phyloP scores from a whole-genome alignment of 1,140 invertebrate genomes.

The Ptiloglossa arizonensis region DNA sequence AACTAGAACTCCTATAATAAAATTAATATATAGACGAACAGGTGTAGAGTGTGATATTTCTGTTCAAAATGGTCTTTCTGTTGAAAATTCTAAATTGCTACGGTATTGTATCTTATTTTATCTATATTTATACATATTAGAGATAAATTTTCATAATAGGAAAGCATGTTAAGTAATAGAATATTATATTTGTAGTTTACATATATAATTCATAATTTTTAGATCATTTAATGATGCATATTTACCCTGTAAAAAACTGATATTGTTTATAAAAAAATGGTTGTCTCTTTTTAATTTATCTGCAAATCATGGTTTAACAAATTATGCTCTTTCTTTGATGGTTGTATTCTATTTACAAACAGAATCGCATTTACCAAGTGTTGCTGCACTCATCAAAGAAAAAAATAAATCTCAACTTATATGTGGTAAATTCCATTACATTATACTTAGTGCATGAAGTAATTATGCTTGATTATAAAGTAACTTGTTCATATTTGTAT shows the following conservation, averaged over 20 bases:
- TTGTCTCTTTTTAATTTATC: constrained; percentile 31
- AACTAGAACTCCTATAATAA: constrained; percentile 82
- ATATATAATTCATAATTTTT: constrained; percentile 58
- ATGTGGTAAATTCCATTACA: constrained; percentile 43
- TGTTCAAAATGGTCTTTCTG: constrained; percentile 81
- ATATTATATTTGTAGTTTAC: constrained; percentile 14
- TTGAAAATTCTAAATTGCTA: constrained; percentile 81
- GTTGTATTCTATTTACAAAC: constrained; percentile 69
- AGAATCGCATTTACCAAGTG: constrained; percentile 60
- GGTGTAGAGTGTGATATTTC: constrained; percentile 82
- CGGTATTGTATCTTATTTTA: constrained; percentile 64
- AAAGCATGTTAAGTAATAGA: background rate
- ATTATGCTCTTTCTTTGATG: constrained; percentile 58
- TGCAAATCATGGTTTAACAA: constrained; percentile 33
- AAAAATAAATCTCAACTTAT: constrained; percentile 47
- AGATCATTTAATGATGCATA: constrained; percentile 75
- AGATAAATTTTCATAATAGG: too few relatives aligned
- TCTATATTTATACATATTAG: background rate
- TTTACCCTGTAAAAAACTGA: constrained; percentile 69
- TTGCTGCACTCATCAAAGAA: constrained; percentile 59
- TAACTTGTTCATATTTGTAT: background rate
- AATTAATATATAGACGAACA: constrained; percentile 77
- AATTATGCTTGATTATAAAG: constrained; percentile 3
- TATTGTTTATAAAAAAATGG: constrained; percentile 82
- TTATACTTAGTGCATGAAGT: background rate